Conservation (phyloP, 2,797 vertebrate genomes). For the Schizopygopsis pylzovi region DNA sequence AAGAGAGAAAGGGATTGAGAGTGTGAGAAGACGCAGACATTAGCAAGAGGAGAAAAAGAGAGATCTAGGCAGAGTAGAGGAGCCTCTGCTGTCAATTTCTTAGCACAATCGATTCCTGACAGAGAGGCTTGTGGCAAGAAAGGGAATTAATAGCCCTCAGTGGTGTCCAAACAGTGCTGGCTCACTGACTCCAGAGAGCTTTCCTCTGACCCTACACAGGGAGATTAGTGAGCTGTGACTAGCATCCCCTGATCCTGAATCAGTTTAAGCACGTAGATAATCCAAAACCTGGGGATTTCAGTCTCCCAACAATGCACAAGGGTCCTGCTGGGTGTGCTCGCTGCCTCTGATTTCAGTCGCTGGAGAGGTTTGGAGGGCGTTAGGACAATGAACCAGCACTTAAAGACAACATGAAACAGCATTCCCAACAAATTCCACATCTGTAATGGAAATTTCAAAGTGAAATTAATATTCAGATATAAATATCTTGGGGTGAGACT, state of each 20-base stretch:
- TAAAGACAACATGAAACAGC: constrained; percentile 10
- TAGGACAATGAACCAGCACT: constrained; percentile 11
- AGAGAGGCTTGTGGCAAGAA: constrained; percentile 56
- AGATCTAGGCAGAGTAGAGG: constrained; percentile 29
- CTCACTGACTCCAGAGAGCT: constrained; percentile 58
- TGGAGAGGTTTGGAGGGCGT: constrained; percentile 27
- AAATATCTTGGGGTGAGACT: not conserved
- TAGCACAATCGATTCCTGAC: constrained; percentile 59
- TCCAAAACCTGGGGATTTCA: constrained; percentile 59
- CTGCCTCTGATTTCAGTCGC: constrained; percentile 34
- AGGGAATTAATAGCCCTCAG: constrained; percentile 62
- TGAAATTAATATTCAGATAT: not conserved
- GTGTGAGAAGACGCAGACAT: not conserved
- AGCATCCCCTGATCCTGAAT: constrained; percentile 57
- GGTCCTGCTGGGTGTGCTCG: constrained; percentile 35
- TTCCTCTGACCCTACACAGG: constrained; percentile 56
- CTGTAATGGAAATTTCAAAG: not conserved
- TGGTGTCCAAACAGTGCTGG: constrained; percentile 53
- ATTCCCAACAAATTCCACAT: not conserved
- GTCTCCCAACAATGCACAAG: constrained; percentile 53
- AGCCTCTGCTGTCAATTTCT: constrained; percentile 56
- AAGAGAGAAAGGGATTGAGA: constrained; percentile 1
- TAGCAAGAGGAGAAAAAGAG: constrained; percentile 43
- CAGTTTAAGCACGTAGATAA: constrained; percentile 58
- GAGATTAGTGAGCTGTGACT: constrained; percentile 61